phyloP scores from a whole-genome alignment of 2,888 invertebrate genomes.

The Gymnosoma rotundatum region DNA sequence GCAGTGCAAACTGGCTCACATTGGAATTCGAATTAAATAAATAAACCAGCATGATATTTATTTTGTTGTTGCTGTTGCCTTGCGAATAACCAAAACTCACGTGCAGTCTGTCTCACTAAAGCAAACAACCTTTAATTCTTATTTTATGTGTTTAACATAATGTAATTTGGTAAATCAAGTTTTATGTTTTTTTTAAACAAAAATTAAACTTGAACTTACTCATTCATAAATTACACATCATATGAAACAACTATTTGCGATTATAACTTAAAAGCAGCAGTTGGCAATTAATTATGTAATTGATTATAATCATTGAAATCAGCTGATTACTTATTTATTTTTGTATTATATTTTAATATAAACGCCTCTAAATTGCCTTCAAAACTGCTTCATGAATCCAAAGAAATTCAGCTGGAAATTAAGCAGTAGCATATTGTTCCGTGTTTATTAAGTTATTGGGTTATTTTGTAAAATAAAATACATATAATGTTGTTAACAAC shows the following conservation, averaged over 20 bases:
- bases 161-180: slow-evolving; percentile 25
- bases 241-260: no score
- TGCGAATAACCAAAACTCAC: slow-evolving; percentile 45
- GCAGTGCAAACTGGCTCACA: background rate
- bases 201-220: slow-evolving; percentile 68
- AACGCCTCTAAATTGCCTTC: no score
- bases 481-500: no score
- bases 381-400: no score
- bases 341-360: no score
- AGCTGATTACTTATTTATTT: no score
- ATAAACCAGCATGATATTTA: slow-evolving; percentile 38
- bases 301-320: slow-evolving; percentile 37
- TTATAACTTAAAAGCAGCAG: background rate
- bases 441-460: no score
- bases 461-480: no score
- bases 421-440: no score
- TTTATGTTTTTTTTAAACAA: slow-evolving; percentile 42
- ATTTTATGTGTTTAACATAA: background rate
- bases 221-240: slow-evolving; percentile 48
- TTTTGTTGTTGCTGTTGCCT: background rate
- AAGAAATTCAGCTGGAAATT: no score
- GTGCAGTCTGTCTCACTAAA: slow-evolving; percentile 39
- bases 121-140: background rate
- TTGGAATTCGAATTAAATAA: slow-evolving; percentile 28
- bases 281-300: slow-evolving; percentile 42